These are phyloP conservation scores for Ursus arctos DNA, from an alignment of 2,113 vertebrate species.

Conservation along the genomic window DNA sequence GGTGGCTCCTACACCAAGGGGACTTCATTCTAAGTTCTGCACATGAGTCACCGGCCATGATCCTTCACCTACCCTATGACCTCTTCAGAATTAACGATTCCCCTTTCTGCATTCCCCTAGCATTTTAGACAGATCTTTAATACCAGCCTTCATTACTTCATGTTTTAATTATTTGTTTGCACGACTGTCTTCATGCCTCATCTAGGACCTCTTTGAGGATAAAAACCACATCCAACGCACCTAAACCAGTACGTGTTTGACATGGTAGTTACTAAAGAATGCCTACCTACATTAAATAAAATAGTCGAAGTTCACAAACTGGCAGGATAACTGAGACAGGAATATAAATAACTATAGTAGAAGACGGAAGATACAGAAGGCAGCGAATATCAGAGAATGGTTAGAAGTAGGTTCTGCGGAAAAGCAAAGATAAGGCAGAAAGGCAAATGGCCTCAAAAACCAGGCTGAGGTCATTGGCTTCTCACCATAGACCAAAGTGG, in stretches of 20 bases:
- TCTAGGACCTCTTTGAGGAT: background rate
- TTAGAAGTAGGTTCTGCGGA: background rate
- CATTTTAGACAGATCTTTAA: background rate
- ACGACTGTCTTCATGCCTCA: background rate
- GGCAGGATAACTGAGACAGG: background rate
- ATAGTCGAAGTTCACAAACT: background rate
- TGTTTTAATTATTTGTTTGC: background rate
- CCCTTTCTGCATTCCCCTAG: background rate
- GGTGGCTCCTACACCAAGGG: background rate
- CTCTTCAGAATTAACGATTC: background rate
- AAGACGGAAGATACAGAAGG: background rate
- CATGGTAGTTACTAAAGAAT: background rate
- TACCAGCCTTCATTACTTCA: constrained; percentile 12
- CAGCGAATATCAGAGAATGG: background rate
- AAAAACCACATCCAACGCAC: background rate
- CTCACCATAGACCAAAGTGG: background rate
- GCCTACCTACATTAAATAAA: background rate
- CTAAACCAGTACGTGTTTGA: background rate
- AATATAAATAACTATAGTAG: background rate
- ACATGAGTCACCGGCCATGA: background rate
- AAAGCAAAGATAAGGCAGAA: constrained; percentile 1
- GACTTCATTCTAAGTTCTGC: background rate
- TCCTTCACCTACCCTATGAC: background rate
- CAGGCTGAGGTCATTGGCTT: background rate
- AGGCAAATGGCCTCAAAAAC: background rate